Base-by-base conservation (phyloP, 2,888 invertebrate genomes). In the Pachliopta kotzebuea region DNA sequence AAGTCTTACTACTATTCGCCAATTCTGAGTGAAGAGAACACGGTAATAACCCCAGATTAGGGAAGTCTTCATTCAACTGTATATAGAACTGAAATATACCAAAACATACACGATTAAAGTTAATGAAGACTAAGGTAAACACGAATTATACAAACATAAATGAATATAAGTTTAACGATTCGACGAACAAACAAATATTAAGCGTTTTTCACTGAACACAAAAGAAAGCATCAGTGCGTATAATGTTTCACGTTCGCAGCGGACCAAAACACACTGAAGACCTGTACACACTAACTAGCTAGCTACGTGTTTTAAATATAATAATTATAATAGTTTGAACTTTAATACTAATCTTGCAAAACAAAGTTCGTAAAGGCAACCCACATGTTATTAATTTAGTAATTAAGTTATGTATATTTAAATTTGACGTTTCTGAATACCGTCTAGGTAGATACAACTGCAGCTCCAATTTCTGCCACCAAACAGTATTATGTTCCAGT, bases 221-320 rank as follows among this genome's bases (percentile, higher is more conserved):
- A 62, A 62, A 62, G 31, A 63, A 63, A 57, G 53, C 56, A 53
- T 8, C 53, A 53, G 57, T 31, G 62, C 56, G 56, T 63, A 57
- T 63, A 49, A 62, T 56, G 14, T 63, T 62, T 63, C 52, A 63
- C 20, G 56, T 23, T 56, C 20, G n/a, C 53, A 54, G 21, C 53
- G 55, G 29, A 49, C 49, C 21, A 26, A 45, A 45, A 49, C 42
- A 60, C 24, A 37, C 24, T 54, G 45, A 20, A 55, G 9, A 45
- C 9, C 21, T 45, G 54, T 56, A 56, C 49, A 49, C 29, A 55
- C 31, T 20, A 37, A 58, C 23, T 29, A 59, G 20, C 49, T 29
- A 21, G 29, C 55, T 37, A 53, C 23, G 8, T 42, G 23, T 59
- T 55, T n/a, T 4, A n/a, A 45, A 45, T n/a, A 45, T 14, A 45